Conservation (phyloP, 2,888 invertebrate species). For the Archips crataeganus region DNA sequence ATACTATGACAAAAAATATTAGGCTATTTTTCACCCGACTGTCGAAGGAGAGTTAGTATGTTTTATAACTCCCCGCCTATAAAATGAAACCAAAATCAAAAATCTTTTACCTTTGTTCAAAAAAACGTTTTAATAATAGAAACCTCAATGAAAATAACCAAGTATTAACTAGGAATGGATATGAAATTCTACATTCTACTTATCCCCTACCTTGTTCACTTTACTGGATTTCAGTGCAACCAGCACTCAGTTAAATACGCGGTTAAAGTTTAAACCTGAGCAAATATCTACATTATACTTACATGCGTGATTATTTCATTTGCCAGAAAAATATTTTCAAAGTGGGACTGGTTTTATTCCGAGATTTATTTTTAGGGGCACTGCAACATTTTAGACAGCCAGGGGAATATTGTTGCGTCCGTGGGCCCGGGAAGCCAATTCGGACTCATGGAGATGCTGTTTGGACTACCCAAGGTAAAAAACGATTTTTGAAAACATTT, state of each 20-base stretch:
- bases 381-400: slow-evolving; percentile 68
- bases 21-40: too few species aligned
- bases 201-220: slow-evolving; percentile 6
- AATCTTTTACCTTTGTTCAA: too few species aligned
- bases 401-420: slow-evolving; percentile 60
- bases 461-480: slow-evolving; percentile 77
- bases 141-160: not conserved
- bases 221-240: not conserved
- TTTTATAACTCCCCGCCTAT: too few species aligned
- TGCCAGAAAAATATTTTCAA: not conserved
- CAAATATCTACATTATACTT: not conserved
- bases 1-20: too few species aligned
- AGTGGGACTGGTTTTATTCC: not conserved
- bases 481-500: not conserved
- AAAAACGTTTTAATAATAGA: not conserved
- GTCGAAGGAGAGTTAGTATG: too few species aligned
- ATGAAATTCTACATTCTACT: not conserved
- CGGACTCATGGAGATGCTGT: slow-evolving; percentile 80
- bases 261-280: slow-evolving; percentile 9
- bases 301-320: not conserved
- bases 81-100: too few species aligned
- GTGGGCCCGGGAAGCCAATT: slow-evolving; percentile 73
- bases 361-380: slow-evolving; percentile 64
- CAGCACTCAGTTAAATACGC: slow-evolving; percentile 6
- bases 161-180: not conserved